Percentiles rank a stretch among this genome's conserved stretches.
Evolutionary conservation across 2,113 vertebrate species (phyloP).

Genomic region (Ciconia stormi): DNA sequence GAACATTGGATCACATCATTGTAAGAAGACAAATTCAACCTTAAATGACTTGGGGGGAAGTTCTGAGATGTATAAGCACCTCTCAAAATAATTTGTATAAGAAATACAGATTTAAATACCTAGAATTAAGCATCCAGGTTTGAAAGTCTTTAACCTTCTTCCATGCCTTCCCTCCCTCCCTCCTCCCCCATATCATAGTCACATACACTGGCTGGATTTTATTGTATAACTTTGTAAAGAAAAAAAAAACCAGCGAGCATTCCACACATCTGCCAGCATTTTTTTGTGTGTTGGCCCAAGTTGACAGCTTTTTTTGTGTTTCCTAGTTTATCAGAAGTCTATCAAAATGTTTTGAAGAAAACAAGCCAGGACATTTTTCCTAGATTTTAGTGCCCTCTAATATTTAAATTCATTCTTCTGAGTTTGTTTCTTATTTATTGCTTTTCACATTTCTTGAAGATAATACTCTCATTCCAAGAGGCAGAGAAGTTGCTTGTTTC

Average conservation of each 20-base stretch:
- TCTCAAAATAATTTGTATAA: not conserved
- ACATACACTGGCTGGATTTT: not conserved
- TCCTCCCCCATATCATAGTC: not conserved
- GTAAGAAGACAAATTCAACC: not conserved
- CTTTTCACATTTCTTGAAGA: not conserved
- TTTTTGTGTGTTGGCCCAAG: slow-evolving; percentile 6
- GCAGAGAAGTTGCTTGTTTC: not conserved
- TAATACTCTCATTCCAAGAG: not conserved
- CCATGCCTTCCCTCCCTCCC: not conserved
- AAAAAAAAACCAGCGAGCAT: fast-evolving
- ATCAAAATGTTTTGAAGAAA: slow-evolving; percentile 32
- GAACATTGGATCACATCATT: not conserved
- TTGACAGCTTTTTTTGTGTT: not conserved
- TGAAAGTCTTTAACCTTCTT: not conserved
- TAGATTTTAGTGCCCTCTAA: not conserved
- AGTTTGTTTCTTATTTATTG: not conserved
- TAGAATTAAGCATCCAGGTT: not conserved
- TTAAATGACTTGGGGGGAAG: not conserved
- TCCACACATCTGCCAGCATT: not conserved
- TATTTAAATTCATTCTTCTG: not conserved
- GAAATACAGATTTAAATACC: not conserved
- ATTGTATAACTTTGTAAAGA: not conserved
- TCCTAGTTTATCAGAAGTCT: slow-evolving; percentile 3
- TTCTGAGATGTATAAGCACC: not conserved
- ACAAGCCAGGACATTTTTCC: not conserved